Conservation (phyloP, 2,888 invertebrate species). For the Athetis lepigone region DNA sequence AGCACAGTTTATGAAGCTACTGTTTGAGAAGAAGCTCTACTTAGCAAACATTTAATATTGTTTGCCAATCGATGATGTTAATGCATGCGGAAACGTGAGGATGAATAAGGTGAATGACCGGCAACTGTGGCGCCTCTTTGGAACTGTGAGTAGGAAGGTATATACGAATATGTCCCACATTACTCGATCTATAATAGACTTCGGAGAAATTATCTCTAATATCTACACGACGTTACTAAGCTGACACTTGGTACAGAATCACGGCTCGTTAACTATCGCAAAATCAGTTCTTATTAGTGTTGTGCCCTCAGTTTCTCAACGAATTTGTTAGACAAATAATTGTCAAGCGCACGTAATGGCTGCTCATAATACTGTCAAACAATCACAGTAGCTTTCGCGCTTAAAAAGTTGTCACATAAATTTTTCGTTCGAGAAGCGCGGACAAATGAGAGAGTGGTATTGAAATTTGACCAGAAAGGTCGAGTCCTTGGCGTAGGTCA, state of each 20-base stretch:
- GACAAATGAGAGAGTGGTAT: no score
- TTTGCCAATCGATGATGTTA: slow-evolving; percentile 56
- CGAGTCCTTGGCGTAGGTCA: slow-evolving; percentile 35
- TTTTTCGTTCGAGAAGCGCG: no score
- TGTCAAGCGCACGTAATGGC: not conserved
- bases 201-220: slow-evolving; percentile 50
- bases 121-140: slow-evolving; percentile 53
- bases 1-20: slow-evolving; percentile 7
- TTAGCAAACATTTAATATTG: slow-evolving; percentile 27
- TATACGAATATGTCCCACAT: slow-evolving; percentile 39
- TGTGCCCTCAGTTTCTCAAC: no score
- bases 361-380: not conserved
- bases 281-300: slow-evolving; percentile 9
- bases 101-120: slow-evolving; percentile 53
- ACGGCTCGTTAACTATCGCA: slow-evolving; percentile 8
- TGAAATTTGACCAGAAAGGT: slow-evolving; percentile 20
- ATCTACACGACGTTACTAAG: slow-evolving; percentile 35
- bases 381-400: no score
- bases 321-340: not conserved
- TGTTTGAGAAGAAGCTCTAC: slow-evolving; percentile 15
- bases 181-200: slow-evolving; percentile 52
- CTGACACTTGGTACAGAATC: slow-evolving; percentile 1
- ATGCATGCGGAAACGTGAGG: slow-evolving; percentile 55
- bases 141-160: slow-evolving; percentile 41
- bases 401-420: no score